phyloP scores from a whole-genome alignment of 2,113 vertebrate genomes.

The Merops nubicus region DNA sequence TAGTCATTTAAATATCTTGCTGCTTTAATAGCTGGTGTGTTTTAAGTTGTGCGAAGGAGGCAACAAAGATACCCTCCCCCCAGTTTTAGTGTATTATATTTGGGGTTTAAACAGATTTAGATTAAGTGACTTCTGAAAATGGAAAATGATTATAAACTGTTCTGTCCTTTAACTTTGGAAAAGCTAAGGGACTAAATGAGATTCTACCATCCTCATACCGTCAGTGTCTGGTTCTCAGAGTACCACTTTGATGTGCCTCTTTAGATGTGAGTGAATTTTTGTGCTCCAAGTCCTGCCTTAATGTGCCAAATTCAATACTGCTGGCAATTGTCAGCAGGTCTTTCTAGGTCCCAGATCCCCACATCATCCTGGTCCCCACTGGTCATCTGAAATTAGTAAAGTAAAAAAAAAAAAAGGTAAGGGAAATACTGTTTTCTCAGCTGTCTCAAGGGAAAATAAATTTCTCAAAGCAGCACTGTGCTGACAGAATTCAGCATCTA shows the following conservation, averaged over 20 bases:
- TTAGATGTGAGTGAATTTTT: background rate
- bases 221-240: background rate
- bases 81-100: background rate
- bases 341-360: background rate
- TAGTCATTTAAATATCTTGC: constrained; percentile 68
- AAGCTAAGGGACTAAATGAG: background rate
- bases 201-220: background rate
- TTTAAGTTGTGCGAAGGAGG: constrained; percentile 41
- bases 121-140: background rate
- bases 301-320: background rate
- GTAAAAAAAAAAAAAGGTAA: background rate
- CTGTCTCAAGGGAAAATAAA: background rate
- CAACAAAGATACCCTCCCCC: constrained; percentile 13
- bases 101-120: background rate
- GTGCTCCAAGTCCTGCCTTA: background rate
- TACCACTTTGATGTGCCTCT: background rate
- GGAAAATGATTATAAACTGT: background rate
- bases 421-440: background rate
- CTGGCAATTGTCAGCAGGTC: background rate
- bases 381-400: background rate
- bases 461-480: background rate
- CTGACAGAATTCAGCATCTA: background rate
- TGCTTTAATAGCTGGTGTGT: constrained; percentile 58
- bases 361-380: background rate
- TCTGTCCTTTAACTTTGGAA: background rate